Base-by-base conservation (phyloP, 2,797 vertebrate species). In the Cryptoprocta ferox region DNA sequence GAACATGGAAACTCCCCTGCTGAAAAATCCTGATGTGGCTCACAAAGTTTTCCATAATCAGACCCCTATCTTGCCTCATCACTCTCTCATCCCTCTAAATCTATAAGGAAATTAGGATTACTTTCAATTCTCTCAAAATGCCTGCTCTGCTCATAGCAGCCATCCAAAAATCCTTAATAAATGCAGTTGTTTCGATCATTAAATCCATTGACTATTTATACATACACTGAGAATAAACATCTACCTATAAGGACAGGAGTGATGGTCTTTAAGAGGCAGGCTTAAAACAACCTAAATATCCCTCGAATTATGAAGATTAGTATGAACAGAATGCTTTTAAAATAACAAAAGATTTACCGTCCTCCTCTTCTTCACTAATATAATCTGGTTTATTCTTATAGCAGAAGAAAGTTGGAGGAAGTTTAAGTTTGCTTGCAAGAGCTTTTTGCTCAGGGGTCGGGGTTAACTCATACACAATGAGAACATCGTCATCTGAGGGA, bases 401-500 rank as follows among this genome's bases (percentile, higher is more conserved):
- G 97, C 99, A 99, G 98, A 99, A 99, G 98, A 99, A 99, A 0
- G 99, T 99, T 84, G 98, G 98, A 24, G 99, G 99, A 70, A 99
- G 99, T 98, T 98, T 98, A 28, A 99, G 99, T 68, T 98, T 97
- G 66, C 97, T 98, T 94, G 99, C 99, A 4, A 99, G 98, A 93
- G 98, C 99, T 83, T 98, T 99, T 96, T 99, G 99, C 83, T 99
- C 99, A 95, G 98, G 97, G 1, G 99, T 99, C 11, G 99, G 99
- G 50, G 98, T 99, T 65, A 99, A 98, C 95, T 99, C 99, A 1
- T 99, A 99, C 37, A 99, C 98, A 73, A 99, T 97, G 89, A 99
- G 81, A 76, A 99, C 98, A 5, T 99, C 99, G 37, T 99, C 99
- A 3, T 98, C 98, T 63, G 98, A 98, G 4, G 39, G 15, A 95